Conservation (phyloP, 2,113 vertebrate species). For the Kryptolebias marmoratus region DNA sequence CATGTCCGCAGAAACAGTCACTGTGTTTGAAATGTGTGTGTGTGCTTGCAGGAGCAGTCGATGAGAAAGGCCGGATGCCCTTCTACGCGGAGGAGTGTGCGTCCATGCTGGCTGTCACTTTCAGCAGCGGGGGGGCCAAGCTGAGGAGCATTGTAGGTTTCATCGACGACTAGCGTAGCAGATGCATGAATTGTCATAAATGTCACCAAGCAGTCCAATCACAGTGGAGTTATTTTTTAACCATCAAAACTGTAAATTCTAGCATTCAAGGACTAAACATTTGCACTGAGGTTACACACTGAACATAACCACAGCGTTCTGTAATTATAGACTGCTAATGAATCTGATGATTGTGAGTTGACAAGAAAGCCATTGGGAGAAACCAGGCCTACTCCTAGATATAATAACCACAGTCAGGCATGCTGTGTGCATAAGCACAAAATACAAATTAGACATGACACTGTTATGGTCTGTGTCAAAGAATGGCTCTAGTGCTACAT, state of each 20-base stretch:
- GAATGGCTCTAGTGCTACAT: too few species aligned
- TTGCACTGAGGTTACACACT: too few species aligned
- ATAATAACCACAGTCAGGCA: background rate
- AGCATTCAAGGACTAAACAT: too few species aligned
- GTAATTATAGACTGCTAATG: background rate
- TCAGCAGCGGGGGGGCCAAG: conserved; percentile 90
- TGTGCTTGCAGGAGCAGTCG: conserved; percentile 87
- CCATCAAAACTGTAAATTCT: background rate
- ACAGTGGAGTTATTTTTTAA: background rate
- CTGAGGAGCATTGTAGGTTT: conserved; percentile 92
- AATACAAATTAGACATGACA: too few species aligned
- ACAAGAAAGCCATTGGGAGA: background rate
- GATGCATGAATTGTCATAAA: too few species aligned
- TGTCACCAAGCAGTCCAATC: too few species aligned
- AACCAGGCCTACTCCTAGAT: background rate
- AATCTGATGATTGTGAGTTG: background rate
- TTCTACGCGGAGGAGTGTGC: conserved; percentile 96
- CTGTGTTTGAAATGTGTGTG: background rate
- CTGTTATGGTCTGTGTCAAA: too few species aligned
- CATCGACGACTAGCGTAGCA: background rate
- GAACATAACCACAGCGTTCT: too few species aligned
- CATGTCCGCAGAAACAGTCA: background rate
- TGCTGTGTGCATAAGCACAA: too few species aligned
- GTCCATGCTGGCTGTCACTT: conserved; percentile 96
- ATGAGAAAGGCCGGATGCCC: conserved; percentile 91